These are phyloP conservation scores for Mesodorylaimus sp. DNA, from an alignment of 2,888 invertebrate species.

Conservation along the genomic window DNA sequence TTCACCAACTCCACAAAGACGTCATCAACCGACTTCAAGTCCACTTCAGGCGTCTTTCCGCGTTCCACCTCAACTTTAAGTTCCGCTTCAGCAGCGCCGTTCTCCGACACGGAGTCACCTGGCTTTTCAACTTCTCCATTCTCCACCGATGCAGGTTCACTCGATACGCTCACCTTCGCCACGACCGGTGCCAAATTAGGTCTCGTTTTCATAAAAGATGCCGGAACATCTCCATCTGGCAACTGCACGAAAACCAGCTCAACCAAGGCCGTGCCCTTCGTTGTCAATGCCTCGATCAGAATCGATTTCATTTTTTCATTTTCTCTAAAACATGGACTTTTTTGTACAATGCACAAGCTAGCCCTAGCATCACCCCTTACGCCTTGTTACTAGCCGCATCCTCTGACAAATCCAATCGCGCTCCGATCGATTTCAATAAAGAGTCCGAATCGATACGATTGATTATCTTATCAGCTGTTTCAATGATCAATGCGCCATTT, in stretches of 20 bases:
- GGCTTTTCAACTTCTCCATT: too few species aligned
- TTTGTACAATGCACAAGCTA: slow-evolving; percentile 10
- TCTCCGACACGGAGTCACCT: too few species aligned
- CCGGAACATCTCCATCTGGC: too few species aligned
- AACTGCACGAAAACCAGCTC: slow-evolving; percentile 37
- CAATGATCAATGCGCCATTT: slow-evolving; percentile 39
- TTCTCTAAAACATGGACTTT: slow-evolving; percentile 1
- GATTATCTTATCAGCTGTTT: slow-evolving; percentile 48
- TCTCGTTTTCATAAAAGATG: too few species aligned
- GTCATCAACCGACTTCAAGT: slow-evolving; percentile 40
- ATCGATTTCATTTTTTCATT: not conserved
- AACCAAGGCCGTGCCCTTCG: slow-evolving; percentile 53
- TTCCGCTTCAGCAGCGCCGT: too few species aligned
- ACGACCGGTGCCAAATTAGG: too few species aligned
- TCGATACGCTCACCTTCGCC: too few species aligned
- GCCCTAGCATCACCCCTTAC: slow-evolving; percentile 36
- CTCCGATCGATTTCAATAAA: slow-evolving; percentile 59
- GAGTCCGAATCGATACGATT: slow-evolving; percentile 54
- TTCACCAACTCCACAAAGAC: slow-evolving; percentile 53
- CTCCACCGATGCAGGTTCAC: too few species aligned
- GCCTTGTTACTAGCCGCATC: slow-evolving; percentile 66
- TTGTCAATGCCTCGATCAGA: slow-evolving; percentile 19
- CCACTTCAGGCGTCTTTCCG: slow-evolving; percentile 4
- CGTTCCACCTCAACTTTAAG: slow-evolving; percentile 8
- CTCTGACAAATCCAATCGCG: slow-evolving; percentile 40